Evolutionary conservation across 1,140 invertebrate genomes (phyloP).

Genomic region (Leptinotarsa defecta): DNA sequence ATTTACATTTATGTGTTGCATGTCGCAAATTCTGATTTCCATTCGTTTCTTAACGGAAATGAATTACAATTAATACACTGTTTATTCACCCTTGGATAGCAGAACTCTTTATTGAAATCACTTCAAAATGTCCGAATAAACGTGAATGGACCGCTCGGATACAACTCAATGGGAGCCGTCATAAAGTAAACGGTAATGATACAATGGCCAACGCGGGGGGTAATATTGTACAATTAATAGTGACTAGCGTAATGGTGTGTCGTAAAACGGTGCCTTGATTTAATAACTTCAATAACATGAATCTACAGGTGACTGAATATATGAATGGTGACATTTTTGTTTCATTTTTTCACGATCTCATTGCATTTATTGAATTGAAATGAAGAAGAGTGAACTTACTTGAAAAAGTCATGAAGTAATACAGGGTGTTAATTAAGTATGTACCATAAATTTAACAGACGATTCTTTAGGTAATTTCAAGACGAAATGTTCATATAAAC

Average conservation of each 20-base stretch:
- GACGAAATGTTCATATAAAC: too few species aligned
- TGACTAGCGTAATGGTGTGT: conserved; percentile 36
- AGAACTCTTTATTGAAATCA: not conserved
- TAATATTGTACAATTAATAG: conserved; percentile 40
- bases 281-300: conserved; percentile 32
- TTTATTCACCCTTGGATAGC: not conserved
- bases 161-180: conserved; percentile 39
- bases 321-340: not conserved
- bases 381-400: too few species aligned
- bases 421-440: too few species aligned
- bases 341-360: too few species aligned
- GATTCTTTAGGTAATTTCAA: too few species aligned
- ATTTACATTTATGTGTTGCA: too few species aligned
- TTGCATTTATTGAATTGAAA: too few species aligned
- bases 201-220: conserved; percentile 37
- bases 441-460: too few species aligned
- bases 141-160: not conserved
- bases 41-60: not conserved
- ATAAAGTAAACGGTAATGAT: conserved; percentile 39
- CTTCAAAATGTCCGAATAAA: not conserved
- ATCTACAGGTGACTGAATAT: conserved; percentile 38
- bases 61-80: not conserved
- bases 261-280: conserved; percentile 30
- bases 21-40: not conserved
- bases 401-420: too few species aligned